Conservation (phyloP, 2,888 invertebrate genomes). For the Torymus tubicola region DNA sequence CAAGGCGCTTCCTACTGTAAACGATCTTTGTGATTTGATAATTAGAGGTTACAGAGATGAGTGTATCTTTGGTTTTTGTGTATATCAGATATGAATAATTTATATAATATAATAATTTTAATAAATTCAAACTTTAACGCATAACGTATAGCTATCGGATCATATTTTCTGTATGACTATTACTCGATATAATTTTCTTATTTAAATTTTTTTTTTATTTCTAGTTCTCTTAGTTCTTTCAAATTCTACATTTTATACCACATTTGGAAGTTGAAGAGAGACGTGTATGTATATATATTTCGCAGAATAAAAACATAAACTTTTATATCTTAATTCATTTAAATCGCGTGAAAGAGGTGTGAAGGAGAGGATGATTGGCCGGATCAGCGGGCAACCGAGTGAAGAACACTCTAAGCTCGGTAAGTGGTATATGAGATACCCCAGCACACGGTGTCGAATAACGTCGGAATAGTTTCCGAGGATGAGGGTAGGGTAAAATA, state of each 20-base stretch:
- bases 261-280: no score
- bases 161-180: no score
- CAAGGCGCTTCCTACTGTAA: background rate
- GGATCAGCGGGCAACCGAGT: constrained; percentile 61
- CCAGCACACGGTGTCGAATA: constrained; percentile 64
- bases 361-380: constrained; percentile 7
- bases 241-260: no score
- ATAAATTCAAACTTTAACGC: no score
- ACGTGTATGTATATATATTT: background rate
- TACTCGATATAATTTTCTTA: no score
- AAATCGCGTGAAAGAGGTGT: constrained; percentile 22
- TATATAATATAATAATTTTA: no score
- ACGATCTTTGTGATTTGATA: constrained; percentile 36
- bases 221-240: no score
- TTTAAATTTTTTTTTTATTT: no score
- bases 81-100: no score
- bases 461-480: constrained; percentile 56
- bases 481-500: constrained; percentile 54
- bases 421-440: constrained; percentile 74
- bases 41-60: constrained; percentile 20
- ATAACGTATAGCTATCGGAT: no score
- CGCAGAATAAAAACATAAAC: constrained; percentile 11
- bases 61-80: no score
- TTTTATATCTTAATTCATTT: constrained; percentile 6
- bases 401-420: constrained; percentile 71